Evolutionary conservation across 2,113 vertebrate genomes (phyloP).

Genomic region (Chiloscyllium plagiosum): DNA sequence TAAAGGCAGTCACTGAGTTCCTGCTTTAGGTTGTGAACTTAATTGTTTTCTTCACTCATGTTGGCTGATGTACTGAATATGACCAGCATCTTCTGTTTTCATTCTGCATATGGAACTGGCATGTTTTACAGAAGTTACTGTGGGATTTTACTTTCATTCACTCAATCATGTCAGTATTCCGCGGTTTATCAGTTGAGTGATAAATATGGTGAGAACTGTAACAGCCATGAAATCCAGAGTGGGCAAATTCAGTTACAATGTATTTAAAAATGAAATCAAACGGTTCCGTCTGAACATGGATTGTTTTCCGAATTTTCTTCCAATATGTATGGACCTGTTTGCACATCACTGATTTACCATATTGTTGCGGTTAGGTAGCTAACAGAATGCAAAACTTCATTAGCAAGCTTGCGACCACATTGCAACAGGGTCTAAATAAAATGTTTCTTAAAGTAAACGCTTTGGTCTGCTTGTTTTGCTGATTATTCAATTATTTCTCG

Average conservation of each 20-base stretch:
- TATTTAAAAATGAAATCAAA: background rate
- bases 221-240: background rate
- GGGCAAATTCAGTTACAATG: background rate
- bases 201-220: background rate
- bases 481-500: background rate
- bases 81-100: background rate
- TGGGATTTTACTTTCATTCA: background rate
- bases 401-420: background rate
- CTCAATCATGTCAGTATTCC: background rate
- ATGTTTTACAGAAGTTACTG: background rate
- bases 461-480: background rate
- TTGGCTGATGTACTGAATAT: background rate
- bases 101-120: background rate
- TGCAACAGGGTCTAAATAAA: background rate
- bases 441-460: background rate
- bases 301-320: background rate
- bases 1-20: background rate
- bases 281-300: background rate
- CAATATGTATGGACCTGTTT: background rate
- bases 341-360: background rate
- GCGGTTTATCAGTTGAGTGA: background rate
- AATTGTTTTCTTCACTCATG: background rate
- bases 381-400: background rate
- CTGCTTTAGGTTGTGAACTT: background rate
- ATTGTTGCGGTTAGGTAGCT: background rate